A percentile compares a stretch with the other conserved stretches of the same genome.
These are phyloP conservation scores for Mormyrops attenuatus DNA, from an alignment of 2,797 vertebrate species.

Conservation along the genomic window DNA sequence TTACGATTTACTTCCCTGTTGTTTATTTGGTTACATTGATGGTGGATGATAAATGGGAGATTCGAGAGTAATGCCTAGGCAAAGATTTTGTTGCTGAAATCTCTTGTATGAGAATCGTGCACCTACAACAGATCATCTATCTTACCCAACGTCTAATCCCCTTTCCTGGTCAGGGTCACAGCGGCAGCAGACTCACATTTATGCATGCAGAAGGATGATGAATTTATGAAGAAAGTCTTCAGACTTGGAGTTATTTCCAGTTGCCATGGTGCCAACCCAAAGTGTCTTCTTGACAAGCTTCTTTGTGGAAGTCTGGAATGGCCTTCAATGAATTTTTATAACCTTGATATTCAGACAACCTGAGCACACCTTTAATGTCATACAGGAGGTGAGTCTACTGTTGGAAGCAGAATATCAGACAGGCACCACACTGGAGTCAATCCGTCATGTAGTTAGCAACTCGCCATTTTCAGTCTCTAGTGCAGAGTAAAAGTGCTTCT, in stretches of 20 bases:
- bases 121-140: not conserved
- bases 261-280: not conserved
- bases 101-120: not conserved
- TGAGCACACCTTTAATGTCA: not conserved
- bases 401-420: slow-evolving; percentile 3
- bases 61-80: not conserved
- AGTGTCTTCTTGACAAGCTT: not conserved
- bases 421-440: not conserved
- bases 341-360: not conserved
- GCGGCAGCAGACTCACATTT: not conserved
- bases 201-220: not conserved
- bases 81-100: not conserved
- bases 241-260: not conserved
- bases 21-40: not conserved
- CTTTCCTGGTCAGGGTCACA: not conserved
- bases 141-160: not conserved
- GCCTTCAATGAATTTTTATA: slow-evolving; percentile 4
- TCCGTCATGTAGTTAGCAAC: not conserved
- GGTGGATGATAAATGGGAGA: not conserved
- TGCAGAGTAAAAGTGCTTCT: not conserved
- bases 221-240: not conserved
- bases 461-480: not conserved
- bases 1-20: not conserved
- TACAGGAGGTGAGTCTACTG: not conserved
- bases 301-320: not conserved